Conservation (phyloP, 2,113 vertebrate species). For the Melanerpes formicivorus region DNA sequence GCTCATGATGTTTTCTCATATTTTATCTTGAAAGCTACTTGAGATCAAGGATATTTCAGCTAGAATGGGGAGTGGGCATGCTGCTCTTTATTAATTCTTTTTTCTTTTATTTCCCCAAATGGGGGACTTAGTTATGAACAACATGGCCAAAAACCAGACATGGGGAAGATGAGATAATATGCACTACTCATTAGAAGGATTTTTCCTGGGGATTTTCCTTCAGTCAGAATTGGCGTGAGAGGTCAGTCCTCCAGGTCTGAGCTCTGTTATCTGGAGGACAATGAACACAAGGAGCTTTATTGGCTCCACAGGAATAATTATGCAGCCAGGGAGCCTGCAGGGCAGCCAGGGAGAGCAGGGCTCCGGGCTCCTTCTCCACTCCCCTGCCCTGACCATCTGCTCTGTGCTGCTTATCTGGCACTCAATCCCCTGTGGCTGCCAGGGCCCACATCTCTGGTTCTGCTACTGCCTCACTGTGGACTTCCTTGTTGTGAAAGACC, state of each 20-base stretch:
- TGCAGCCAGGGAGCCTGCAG: conserved; percentile 32
- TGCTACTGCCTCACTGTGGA: neutral
- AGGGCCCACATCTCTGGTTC: neutral
- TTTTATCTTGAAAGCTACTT: neutral
- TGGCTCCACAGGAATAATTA: conserved; percentile 30
- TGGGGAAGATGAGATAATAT: neutral
- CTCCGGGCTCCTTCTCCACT: neutral
- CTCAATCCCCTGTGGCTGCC: neutral
- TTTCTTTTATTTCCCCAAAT: no score
- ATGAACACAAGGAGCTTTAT: neutral
- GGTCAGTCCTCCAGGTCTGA: conserved; percentile 20
- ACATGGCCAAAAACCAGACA: neutral
- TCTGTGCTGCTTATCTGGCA: neutral
- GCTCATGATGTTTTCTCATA: neutral
- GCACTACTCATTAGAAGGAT: neutral
- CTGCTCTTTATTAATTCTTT: neutral
- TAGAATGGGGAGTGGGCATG: neutral
- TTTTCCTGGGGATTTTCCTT: neutral
- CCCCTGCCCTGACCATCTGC: conserved; percentile 60
- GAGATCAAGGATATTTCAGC: neutral
- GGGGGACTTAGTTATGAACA: neutral
- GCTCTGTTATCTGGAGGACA: conserved; percentile 21
- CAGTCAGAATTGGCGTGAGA: neutral
- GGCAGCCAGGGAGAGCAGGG: conserved; percentile 34
- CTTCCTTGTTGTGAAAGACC: neutral